These are phyloP conservation scores for Caenorhabditis uteleia DNA, from an alignment of 2,888 invertebrate genomes.

Conservation along the genomic window DNA sequence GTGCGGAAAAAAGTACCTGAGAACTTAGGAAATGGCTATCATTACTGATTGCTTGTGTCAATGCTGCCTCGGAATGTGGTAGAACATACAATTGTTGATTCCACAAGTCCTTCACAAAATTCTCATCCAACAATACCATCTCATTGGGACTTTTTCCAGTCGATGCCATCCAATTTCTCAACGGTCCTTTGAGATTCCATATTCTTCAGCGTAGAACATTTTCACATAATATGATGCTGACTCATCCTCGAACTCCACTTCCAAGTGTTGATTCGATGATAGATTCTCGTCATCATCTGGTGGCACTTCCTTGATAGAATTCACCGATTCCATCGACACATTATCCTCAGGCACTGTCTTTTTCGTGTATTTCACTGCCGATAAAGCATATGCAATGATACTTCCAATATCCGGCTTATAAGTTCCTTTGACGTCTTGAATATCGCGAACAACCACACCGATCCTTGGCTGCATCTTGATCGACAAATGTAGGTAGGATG, in stretches of 20 bases:
- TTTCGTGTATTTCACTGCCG: conserved; percentile 78
- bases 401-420: conserved; percentile 66
- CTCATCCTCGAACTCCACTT: conserved; percentile 75
- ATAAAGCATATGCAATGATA: conserved; percentile 83
- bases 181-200: conserved; percentile 95
- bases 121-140: conserved; percentile 91
- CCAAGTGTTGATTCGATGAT: conserved; percentile 67
- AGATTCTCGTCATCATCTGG: conserved; percentile 18
- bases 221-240: conserved; percentile 84
- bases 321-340: conserved; percentile 9
- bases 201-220: conserved; percentile 82
- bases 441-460: conserved; percentile 60
- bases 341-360: conserved; percentile 24
- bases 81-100: conserved; percentile 72
- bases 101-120: conserved; percentile 87
- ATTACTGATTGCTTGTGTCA: conserved; percentile 84
- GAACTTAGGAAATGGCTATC: conserved; percentile 90
- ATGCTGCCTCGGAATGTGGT: conserved; percentile 80
- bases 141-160: conserved; percentile 71
- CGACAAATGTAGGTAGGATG: conserved; percentile 49
- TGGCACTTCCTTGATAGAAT: conserved; percentile 10
- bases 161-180: conserved; percentile 79
- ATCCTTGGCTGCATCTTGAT: conserved; percentile 46
- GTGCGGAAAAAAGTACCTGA: conserved; percentile 74
- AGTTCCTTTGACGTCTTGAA: conserved; percentile 52